Conservation (phyloP, 2,888 invertebrate species). For the Meiosimyza platycephala region DNA sequence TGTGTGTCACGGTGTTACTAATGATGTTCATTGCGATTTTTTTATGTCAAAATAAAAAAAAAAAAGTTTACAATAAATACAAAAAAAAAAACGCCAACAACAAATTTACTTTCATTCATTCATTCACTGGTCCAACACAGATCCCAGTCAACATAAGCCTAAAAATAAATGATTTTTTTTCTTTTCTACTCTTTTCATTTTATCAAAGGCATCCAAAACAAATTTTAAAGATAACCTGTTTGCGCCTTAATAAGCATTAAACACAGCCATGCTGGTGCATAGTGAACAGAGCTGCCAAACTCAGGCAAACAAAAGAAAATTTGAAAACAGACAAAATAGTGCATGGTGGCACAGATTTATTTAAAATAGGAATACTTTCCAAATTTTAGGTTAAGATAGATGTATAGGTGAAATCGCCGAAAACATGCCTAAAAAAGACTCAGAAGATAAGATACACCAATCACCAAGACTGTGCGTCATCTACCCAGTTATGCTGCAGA, state of each 20-base stretch:
- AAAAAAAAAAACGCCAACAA: not conserved
- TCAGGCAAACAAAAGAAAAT: no score
- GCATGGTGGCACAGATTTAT: no score
- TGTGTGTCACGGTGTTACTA: constrained; percentile 17
- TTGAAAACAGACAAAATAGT: no score
- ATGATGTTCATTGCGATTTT: not conserved
- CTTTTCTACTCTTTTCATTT: no score
- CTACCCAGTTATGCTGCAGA: no score
- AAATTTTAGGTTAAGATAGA: no score
- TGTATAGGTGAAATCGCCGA: no score
- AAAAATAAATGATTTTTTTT: not conserved
- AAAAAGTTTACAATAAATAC: not conserved
- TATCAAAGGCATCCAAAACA: not conserved
- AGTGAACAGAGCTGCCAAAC: no score
- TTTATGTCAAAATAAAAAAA: constrained; percentile 10
- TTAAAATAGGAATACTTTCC: no score
- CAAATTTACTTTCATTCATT: constrained; percentile 25
- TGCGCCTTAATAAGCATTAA: not conserved
- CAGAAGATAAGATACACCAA: no score
- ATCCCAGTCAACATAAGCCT: not conserved
- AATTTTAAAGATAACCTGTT: constrained; percentile 12
- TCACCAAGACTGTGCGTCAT: no score
- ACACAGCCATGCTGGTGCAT: not conserved
- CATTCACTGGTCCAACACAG: not conserved
- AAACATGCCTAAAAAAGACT: no score